A percentile compares a stretch with the other conserved stretches of the same genome.
Evolutionary conservation across 1,140 invertebrate genomes (phyloP).

Genomic region (Drosophila sucinea): DNA sequence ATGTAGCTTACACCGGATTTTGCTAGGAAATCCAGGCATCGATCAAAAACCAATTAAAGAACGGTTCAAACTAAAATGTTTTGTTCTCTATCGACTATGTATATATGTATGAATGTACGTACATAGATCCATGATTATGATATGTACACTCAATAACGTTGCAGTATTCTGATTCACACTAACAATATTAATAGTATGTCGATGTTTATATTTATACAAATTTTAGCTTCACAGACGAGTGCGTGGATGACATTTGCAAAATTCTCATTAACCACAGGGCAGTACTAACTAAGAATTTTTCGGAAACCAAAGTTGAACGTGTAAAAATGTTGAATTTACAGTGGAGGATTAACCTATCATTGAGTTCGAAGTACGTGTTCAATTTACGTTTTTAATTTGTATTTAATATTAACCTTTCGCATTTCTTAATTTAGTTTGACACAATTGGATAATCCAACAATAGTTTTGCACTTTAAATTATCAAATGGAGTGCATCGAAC

Average conservation of each 20-base stretch:
- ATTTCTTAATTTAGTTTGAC: conserved; percentile 37
- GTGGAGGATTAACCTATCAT: conserved; percentile 81
- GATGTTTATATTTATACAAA: neutral
- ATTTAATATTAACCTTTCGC: neutral
- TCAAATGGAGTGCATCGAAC: conserved; percentile 68
- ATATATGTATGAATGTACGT: too few species aligned
- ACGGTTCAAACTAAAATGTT: too few species aligned
- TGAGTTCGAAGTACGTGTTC: conserved; percentile 59
- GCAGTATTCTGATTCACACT: too few species aligned
- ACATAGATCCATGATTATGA: too few species aligned
- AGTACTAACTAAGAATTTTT: conserved; percentile 73
- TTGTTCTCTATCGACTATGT: too few species aligned
- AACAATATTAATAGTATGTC: neutral
- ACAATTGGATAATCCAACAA: conserved; percentile 64
- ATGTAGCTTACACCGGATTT: too few species aligned
- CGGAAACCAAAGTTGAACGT: conserved; percentile 72
- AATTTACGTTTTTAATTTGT: neutral
- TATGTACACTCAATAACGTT: too few species aligned
- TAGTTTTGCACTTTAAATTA: conserved; percentile 77
- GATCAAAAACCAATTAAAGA: too few species aligned
- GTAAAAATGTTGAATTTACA: conserved; percentile 74
- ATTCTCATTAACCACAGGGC: conserved; percentile 75
- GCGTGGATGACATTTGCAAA: conserved; percentile 75
- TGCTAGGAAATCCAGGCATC: too few species aligned
- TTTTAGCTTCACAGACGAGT: conserved; percentile 68